Base-by-base conservation (phyloP, 2,888 invertebrate genomes). In the Halocaridina rubra region DNA sequence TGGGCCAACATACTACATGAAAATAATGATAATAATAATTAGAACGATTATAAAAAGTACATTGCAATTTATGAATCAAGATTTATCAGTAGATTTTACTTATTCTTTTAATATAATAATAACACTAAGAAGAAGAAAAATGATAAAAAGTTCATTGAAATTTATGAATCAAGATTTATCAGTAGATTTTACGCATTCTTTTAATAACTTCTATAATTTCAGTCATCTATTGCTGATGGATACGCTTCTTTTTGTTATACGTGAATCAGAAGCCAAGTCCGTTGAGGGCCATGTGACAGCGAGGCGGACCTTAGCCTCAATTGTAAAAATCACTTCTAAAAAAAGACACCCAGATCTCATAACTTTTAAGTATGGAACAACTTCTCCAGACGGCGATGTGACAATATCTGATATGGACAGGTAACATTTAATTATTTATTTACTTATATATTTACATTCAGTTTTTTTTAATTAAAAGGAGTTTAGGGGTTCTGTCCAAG, bases 291-390 rank as follows among this genome's bases (percentile, higher is more conserved):
- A 90, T 82, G 91, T 92, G 24, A 79, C 97, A 90, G 96, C 97
- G 0, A 94, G 96, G 87, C 93, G 98, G 80, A 96, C 97, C 0
- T 92, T 99, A 79, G 95, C 96, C 1, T 96, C 96, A 76, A 97
- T 99, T 89, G 96, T 98, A 8, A 98, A 97, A 92, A 99, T 99
- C 87, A 99, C 99, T 0, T 98, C 98, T 13, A 97, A 98, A 91
- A 98, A 98, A 91, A 94, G 95, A 81, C 96, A 97, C 91, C 98
- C 98, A 0, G 97, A 99, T 91, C 92, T 99, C 89, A 98, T 99
- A 88, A 99, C 99, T 0, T 98, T 99, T 91, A 97, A 98, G 91
- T 98, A 98, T 91, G 98, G 98, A 3, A 93, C 94, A 81, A 95
- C 95, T 1, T 61, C 39, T n/a, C 75, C 71, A 8, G 95, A 96